Evolutionary conservation across 2,797 vertebrate genomes (phyloP).

Genomic region (Pseudochromis fuscus): DNA sequence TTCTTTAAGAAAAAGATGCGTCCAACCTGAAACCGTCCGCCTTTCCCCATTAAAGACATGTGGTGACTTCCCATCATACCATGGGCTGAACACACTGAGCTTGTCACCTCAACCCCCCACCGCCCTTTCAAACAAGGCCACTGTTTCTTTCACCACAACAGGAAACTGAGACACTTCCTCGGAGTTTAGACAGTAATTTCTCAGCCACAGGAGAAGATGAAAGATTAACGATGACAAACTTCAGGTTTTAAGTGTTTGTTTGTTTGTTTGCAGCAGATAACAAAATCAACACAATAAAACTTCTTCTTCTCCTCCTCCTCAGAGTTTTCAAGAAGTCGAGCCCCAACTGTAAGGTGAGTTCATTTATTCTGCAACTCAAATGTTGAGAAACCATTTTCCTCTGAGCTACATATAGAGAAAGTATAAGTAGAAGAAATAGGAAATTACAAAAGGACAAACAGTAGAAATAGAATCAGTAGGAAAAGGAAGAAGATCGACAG

Average conservation of each 20-base stretch:
- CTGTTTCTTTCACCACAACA: constrained; percentile 20
- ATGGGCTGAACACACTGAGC: neutral
- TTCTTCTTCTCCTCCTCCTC: neutral
- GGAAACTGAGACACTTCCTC: constrained; percentile 39
- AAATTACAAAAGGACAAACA: neutral
- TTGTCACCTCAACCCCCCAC: constrained; percentile 26
- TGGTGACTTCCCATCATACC: constrained; percentile 44
- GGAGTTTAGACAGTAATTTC: neutral
- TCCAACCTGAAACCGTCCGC: too few relatives aligned
- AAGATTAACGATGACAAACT: too few relatives aligned
- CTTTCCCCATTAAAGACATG: neutral
- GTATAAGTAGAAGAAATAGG: too few relatives aligned
- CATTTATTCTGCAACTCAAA: neutral
- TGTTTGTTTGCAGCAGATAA: too few relatives aligned
- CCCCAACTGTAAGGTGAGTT: constrained; percentile 91
- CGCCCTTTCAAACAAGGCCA: constrained; percentile 25
- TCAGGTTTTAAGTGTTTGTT: too few relatives aligned
- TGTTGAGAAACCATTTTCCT: too few relatives aligned
- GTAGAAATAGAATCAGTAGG: too few relatives aligned
- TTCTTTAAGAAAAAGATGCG: neutral
- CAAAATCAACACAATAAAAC: neutral
- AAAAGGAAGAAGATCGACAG: too few relatives aligned
- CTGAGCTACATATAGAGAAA: too few relatives aligned
- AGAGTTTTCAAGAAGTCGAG: constrained; percentile 97
- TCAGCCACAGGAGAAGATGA: too few relatives aligned